Base-by-base conservation (phyloP, 2,888 invertebrate genomes). In the Pseudanteris insignis region DNA sequence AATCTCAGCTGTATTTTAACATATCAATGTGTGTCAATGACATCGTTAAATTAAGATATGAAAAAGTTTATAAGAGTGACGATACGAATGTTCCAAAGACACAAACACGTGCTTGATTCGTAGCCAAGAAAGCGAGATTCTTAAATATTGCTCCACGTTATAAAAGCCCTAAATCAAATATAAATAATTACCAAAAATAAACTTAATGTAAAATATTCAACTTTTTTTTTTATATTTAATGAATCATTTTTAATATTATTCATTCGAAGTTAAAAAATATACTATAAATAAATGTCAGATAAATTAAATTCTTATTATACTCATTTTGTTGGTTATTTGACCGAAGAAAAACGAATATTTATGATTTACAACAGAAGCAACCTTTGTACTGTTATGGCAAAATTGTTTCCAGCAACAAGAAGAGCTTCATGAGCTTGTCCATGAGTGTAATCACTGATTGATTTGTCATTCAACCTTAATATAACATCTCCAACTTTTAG, bases 401-500 rank as follows among this genome's bases (percentile, higher is more conserved):
- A 86, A 51, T 84, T 84, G 76, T 90, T 88, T 38, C 89, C 90
- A 14, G 89, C 87, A 44, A 85, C 81, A 37, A 86, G 81, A 60
- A 95, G 88, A 48, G 86, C 83, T 65, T 88, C 86, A 75, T 91
- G 89, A 1, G 92, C 92, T 68, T 89, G 88, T 29, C 88, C 88
- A 74, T 94, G 94, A 6, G 88, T 85, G 78, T 94, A 81, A 29
- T 84, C 83, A 41, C 85, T 84, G 5, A 91, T 86, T 34, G 87
- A 83, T 25, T 83, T 82, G 55, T 89, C 88, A 75, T 91, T 90
- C 66, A 96, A 87, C 65, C 86, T 85, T 25, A 91, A 84, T 64
- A 97, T 85, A 25, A 89, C 83, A 81, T 97, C 96, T n/a, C 94
- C 94, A 8, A 89, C 86, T 73, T 86, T 84, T 13, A 97, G 81